Evolutionary conservation across 2,797 vertebrate species (phyloP), one percentile per base, ranked within the genome.

Genomic region (Thalassophryne amazonica): DNA sequence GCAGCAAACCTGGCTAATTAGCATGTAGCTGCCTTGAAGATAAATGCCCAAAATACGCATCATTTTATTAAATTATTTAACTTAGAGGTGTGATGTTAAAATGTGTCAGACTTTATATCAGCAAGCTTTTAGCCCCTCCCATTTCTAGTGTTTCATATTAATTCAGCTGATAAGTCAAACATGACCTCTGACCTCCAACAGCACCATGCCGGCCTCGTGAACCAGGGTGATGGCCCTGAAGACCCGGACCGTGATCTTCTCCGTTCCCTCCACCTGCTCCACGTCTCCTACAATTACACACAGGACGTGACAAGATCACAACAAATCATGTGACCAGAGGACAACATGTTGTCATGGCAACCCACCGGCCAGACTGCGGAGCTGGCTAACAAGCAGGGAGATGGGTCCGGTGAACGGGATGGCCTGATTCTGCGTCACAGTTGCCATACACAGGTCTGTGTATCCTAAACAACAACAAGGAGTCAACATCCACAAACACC

Each of bases 401-500:
- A 98, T 96, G 50, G 95, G 94, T 5, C 94, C 95, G 0, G 91
- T 93, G 46, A 92, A 98, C 0, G 94, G 94, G 70, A 98, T 89
- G 47, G 93, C 95, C 66, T 95, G 94, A 2, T 91, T 94, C 86
- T 98, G 96, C 0, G 93, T 98, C 46, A 98, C 94, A 0, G 93
- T 96, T 76, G 95, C 93, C 93, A 97, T 92, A 0, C 90, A 92
- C 66, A 98, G 60, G 46, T 97, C 96, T 0, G 95, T 98, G 53
- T 99, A 97, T 84, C 92, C 96, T 98, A 86, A 4, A 51, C 22
- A 50, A 10, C 49, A 2, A 42, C n/a, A 42, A 5, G 12, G 7
- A 5, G 2, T 11, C 20, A 41, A 49, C 36, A 30, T 28, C 35
- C 23, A 39, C 40, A 43, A 33, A 36, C 13, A 20, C 24, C 11